Percentiles rank a stretch among this genome's conserved stretches.
phyloP scores from a whole-genome alignment of 2,797 vertebrate genomes.

The Pipistrellus nathusii region DNA sequence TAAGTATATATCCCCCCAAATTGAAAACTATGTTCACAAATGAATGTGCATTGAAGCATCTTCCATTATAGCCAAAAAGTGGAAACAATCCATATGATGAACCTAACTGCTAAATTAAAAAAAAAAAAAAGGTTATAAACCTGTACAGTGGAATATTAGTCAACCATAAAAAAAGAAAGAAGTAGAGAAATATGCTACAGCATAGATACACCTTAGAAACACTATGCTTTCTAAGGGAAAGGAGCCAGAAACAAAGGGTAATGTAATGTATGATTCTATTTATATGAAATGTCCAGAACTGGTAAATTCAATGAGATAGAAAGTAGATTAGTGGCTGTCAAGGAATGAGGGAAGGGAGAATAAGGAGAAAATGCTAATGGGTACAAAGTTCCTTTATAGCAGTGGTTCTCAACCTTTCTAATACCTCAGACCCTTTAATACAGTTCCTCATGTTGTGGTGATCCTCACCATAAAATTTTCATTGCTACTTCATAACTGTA shows the following conservation, averaged over 20 bases:
- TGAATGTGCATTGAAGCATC: background rate
- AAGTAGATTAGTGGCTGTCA: background rate
- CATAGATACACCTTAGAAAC: conserved; percentile 4
- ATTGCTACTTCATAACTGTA: no score
- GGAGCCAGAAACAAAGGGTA: background rate
- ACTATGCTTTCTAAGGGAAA: background rate
- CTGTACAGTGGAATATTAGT: background rate
- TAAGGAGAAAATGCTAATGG: background rate
- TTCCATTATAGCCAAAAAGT: background rate
- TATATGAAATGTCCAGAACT: background rate
- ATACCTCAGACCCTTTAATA: no score
- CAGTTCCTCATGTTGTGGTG: no score
- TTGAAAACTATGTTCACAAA: background rate
- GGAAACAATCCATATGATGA: background rate
- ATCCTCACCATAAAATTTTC: no score
- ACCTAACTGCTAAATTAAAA: background rate
- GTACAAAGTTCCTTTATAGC: background rate
- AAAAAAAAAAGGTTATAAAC: background rate
- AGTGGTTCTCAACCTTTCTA: no score
- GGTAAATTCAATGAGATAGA: background rate
- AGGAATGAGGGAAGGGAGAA: background rate
- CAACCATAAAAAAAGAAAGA: background rate
- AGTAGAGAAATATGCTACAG: background rate
- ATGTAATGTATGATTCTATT: background rate
- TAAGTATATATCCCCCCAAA: background rate